Evolutionary conservation across 2,888 invertebrate species (phyloP), one percentile per base, ranked within the genome.

Genomic region (Orthonevra nobilis): DNA sequence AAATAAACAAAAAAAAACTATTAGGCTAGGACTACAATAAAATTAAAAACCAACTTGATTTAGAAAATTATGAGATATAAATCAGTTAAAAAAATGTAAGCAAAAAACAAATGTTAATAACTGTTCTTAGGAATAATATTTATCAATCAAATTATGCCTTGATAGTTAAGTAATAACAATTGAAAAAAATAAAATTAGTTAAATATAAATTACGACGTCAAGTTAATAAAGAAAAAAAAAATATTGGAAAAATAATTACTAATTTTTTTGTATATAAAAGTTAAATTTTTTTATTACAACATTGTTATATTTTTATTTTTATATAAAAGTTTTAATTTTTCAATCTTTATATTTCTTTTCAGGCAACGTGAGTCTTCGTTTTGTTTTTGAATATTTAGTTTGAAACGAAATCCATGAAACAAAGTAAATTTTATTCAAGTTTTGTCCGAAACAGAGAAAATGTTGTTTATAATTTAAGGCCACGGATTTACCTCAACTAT

Each of bases 121-220:
- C 54, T 61, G 66, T 79, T 79, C 66, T 73, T 50, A 73, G 60
- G 72, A 81, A 79, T 79, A 75, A 82, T 83, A 82, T 83, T 84
- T 85, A 83, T 83, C 83, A 84, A 84, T 85, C 85, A 85, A 85
- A 84, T 83, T 85, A 83, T 85, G 85, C 85, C 85, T 85, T 85
- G 84, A 83, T 85, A 85, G 85, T 81, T 85, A 84, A 81, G 79
- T 66, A 79, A 68, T 58, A 52, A 79, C 28, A 58, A 63, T 58
- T 63, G 9, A 68, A 74, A 61, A 28, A 23, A 42, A 46, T 36
- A 34, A 14, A n/a, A 42, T 44, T 20, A 56, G 15, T 40, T 28
- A 36, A 36, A 36, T 9, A 20, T 42, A 58, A 38, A 34, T 46
- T 54, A 42, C 10, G 52, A 70, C 50, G 61, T 36, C 44, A 52